Evolutionary conservation across 2,888 invertebrate genomes (phyloP).

Genomic region (Plagiodera versicolora): DNA sequence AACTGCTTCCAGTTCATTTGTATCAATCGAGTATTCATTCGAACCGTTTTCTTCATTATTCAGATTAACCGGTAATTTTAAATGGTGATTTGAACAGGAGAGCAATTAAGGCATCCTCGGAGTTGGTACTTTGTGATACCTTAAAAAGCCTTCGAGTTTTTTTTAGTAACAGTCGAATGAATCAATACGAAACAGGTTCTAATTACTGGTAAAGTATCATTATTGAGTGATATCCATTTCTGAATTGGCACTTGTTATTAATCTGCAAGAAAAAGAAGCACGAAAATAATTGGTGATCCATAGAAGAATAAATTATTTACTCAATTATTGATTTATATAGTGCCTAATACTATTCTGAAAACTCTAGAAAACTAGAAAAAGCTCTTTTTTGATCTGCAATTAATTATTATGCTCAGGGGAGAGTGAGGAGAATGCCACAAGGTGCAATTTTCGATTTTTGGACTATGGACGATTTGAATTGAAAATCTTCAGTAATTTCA

Average conservation of each 20-base stretch:
- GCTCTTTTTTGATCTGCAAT: too few relatives aligned
- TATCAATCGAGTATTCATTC: constrained; percentile 19
- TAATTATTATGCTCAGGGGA: too few relatives aligned
- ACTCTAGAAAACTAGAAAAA: too few relatives aligned
- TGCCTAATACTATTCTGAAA: too few relatives aligned
- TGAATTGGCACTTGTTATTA: constrained; percentile 34
- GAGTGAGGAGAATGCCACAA: too few relatives aligned
- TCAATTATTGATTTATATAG: too few relatives aligned
- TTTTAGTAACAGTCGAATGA: constrained; percentile 12
- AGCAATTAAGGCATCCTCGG: constrained; percentile 20
- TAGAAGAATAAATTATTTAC: too few relatives aligned
- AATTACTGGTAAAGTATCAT: constrained; percentile 18
- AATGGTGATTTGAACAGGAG: constrained; percentile 18
- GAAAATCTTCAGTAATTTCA: too few relatives aligned
- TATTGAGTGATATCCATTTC: constrained; percentile 20
- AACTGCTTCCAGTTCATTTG: constrained; percentile 13
- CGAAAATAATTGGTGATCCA: too few relatives aligned
- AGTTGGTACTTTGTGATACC: constrained; percentile 16
- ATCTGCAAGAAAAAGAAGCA: constrained; percentile 33
- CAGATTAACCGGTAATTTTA: constrained; percentile 21
- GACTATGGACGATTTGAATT: too few relatives aligned
- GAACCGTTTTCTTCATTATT: constrained; percentile 17
- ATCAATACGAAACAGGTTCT: constrained; percentile 22
- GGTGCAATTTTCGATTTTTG: too few relatives aligned
- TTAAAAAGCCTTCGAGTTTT: constrained; percentile 14